Evolutionary conservation across 2,113 vertebrate genomes (phyloP), one percentile per base, ranked within the genome.

Genomic region (Aegypius monachus): DNA sequence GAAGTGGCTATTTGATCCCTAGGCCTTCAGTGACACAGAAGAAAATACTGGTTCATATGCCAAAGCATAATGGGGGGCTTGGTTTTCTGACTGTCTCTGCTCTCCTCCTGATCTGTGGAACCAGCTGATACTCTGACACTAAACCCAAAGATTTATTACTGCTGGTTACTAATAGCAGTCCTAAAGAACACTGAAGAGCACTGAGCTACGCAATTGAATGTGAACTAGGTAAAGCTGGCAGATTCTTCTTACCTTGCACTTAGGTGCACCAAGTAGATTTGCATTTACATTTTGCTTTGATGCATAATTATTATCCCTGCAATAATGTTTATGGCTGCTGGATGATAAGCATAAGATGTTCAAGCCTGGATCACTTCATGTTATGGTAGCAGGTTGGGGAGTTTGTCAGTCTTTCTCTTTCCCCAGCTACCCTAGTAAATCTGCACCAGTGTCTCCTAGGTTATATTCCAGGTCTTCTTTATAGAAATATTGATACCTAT

Each of bases 1-100:
- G 84, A 89, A 90, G 78, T 67, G 63, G 81, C 38, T 90, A 93
- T 94, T 91, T 97, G 91, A 96, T 97, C 78, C 67, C 23, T 40
- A 67, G 67, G 34, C 58, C 63, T 94, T 90, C 71, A 88, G 42
- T 71, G 87, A 73, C 53, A 50, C 38, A 36, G 52, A 77, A 79
- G 50, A 93, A 95, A 93, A 45, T 83, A 89, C 59, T 55, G 62
- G 74, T 80, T 93, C 81, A 86, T 86, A 67, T 91, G 84, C 86
- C 95, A 93, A 86, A 93, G 47, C 88, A 72, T 94, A 95, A 91
- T 93, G 70, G 62, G 42, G 67, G 67, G 71, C 45, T 82, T 95
- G 78, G 74, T 74, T 96, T 93, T 89, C 73, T 83, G 36, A 36
- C 47, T 75, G 31, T 45, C 59, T 89, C 48, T 45, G 45, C 78